Percentiles rank a stretch among this genome's conserved stretches.
Conservation (phyloP, 1,140 invertebrate genomes). For the Zaprionus vittiger region DNA sequence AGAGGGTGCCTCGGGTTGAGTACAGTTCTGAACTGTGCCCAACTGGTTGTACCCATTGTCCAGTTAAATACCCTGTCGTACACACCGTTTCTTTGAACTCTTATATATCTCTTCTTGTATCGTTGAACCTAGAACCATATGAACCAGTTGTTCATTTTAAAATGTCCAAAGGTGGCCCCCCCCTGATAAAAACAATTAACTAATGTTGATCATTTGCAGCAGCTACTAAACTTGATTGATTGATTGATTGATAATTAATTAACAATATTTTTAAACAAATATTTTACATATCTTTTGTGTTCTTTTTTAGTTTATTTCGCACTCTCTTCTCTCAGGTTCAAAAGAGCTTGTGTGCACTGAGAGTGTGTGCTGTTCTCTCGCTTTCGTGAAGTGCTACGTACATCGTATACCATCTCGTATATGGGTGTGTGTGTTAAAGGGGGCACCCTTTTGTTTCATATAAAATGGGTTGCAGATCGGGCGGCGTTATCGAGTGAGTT, state of each 20-base stretch:
- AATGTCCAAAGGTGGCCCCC: conserved; percentile 52
- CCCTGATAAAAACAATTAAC: conserved; percentile 43
- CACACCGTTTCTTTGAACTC: conserved; percentile 45
- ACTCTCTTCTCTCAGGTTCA: conserved; percentile 80
- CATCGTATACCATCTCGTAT: conserved; percentile 38
- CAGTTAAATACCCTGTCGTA: conserved; percentile 36
- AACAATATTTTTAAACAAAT: conserved; percentile 60
- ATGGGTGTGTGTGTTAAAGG: conserved; percentile 20
- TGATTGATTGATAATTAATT: conserved; percentile 48
- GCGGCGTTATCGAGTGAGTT: conserved; percentile 60
- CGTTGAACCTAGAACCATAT: conserved; percentile 58
- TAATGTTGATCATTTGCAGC: conserved; percentile 76
- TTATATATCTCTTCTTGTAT: conserved; percentile 35
- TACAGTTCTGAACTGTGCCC: conserved; percentile 24
- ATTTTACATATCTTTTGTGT: conserved; percentile 63
- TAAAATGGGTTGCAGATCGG: conserved; percentile 22
- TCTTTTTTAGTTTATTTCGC: conserved; percentile 76
- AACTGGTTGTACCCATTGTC: conserved; percentile 29
- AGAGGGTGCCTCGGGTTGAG: conserved; percentile 13
- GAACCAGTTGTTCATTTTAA: conserved; percentile 49
- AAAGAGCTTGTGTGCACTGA: conserved; percentile 53
- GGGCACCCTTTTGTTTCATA: conserved; percentile 27
- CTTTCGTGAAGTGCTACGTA: conserved; percentile 46
- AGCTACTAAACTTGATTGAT: conserved; percentile 36
- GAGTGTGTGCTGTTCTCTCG: conserved; percentile 41